Evolutionary conservation across 2,797 vertebrate species (phyloP).

Genomic region (Huso huso): DNA sequence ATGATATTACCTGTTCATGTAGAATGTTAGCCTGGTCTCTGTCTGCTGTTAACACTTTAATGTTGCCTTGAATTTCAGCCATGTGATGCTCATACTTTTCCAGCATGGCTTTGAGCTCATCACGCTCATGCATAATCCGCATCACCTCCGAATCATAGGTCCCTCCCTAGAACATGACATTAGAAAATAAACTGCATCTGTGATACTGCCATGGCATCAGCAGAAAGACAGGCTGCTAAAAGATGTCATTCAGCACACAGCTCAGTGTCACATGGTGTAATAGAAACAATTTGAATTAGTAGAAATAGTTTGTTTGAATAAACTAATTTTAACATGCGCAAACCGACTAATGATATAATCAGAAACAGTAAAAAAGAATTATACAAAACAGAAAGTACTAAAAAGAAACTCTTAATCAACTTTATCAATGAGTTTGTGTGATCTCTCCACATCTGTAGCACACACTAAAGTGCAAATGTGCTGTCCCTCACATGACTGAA

Average conservation of each 20-base stretch:
- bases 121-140: constrained; percentile 50
- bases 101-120: constrained; percentile 55
- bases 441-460: too few species aligned
- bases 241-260: not conserved
- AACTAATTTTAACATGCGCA: not conserved
- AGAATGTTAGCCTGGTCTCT: constrained; percentile 56
- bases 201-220: not conserved
- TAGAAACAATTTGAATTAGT: not conserved
- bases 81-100: constrained; percentile 58
- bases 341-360: not conserved
- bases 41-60: constrained; percentile 65
- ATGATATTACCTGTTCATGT: constrained; percentile 51
- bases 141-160: constrained; percentile 52
- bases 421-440: too few species aligned
- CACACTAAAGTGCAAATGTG: too few species aligned
- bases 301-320: not conserved
- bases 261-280: not conserved
- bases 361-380: too few species aligned
- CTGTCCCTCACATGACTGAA: too few species aligned
- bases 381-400: too few species aligned
- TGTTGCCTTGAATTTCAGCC: constrained; percentile 66
- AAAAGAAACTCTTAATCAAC: too few species aligned
- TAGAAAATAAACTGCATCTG: constrained; percentile 7
- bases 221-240: not conserved
- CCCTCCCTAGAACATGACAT: constrained; percentile 40